Conservation (phyloP, 2,888 invertebrate genomes). For the Apodemia mormo region DNA sequence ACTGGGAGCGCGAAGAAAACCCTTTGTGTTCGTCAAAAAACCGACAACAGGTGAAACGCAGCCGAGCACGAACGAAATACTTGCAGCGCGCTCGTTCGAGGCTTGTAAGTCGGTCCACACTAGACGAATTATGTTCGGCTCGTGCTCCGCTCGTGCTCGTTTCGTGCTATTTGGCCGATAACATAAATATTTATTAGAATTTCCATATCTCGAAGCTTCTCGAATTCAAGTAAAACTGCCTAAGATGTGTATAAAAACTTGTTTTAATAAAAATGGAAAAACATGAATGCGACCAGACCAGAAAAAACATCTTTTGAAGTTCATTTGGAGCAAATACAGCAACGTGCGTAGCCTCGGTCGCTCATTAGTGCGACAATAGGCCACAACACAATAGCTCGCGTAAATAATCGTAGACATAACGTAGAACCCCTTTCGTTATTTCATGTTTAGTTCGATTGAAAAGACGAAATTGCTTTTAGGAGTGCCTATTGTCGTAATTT, state of each 20-base stretch:
- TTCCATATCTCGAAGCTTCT: not conserved
- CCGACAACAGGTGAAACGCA: too few species aligned
- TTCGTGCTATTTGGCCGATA: too few species aligned
- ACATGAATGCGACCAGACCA: constrained; percentile 5
- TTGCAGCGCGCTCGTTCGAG: too few species aligned
- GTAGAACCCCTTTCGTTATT: not conserved
- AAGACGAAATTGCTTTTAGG: not conserved
- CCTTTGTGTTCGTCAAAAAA: too few species aligned
- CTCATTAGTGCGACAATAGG: constrained; percentile 73
- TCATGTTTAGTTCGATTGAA: constrained; percentile 10
- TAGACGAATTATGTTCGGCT: too few species aligned
- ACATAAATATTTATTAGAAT: too few species aligned
- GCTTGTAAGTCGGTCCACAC: too few species aligned
- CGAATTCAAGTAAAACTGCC: not conserved
- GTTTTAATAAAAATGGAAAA: constrained; percentile 4
- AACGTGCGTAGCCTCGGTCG: constrained; percentile 13
- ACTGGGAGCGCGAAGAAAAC: too few species aligned
- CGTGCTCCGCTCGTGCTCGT: too few species aligned
- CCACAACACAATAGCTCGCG: constrained; percentile 51
- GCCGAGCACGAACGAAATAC: too few species aligned
- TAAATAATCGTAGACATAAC: constrained; percentile 9
- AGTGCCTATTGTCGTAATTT: not conserved
- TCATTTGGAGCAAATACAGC: constrained; percentile 12
- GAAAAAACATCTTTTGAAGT: constrained; percentile 17
- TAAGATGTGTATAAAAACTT: not conserved